Evolutionary conservation across 1,140 invertebrate species (phyloP).

Genomic region (Drosophila tropicalis): DNA sequence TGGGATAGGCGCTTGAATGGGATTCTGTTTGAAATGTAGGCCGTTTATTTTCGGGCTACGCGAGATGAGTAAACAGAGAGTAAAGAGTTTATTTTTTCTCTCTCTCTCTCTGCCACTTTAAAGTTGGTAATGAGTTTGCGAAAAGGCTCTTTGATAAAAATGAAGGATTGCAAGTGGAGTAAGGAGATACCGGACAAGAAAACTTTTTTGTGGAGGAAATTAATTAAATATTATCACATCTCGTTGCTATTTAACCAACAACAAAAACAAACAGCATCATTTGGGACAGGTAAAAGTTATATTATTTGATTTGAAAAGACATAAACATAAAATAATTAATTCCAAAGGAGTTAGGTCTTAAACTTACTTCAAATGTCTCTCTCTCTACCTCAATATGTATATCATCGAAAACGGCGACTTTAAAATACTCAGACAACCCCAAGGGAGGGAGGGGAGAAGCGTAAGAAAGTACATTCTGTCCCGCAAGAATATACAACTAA

Average conservation of each 20-base stretch:
- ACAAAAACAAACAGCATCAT: not conserved
- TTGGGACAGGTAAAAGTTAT: too few species aligned
- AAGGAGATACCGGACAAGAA: not conserved
- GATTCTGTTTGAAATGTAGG: slow-evolving; percentile 53
- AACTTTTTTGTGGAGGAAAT: not conserved
- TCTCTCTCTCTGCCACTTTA: slow-evolving; percentile 23
- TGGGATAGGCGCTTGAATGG: not conserved
- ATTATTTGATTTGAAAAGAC: too few species aligned
- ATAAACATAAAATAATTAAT: too few species aligned
- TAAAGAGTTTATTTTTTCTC: slow-evolving; percentile 46
- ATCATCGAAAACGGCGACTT: too few species aligned
- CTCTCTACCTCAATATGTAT: too few species aligned
- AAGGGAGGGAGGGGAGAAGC: too few species aligned
- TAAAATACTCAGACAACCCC: too few species aligned
- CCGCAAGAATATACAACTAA: too few species aligned
- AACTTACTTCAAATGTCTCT: too few species aligned
- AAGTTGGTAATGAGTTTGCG: slow-evolving; percentile 48
- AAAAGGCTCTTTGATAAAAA: too few species aligned
- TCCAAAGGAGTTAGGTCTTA: too few species aligned
- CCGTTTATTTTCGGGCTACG: slow-evolving; percentile 55
- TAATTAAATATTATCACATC: slow-evolving; percentile 5
- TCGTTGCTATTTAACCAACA: slow-evolving; percentile 20
- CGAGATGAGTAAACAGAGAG: slow-evolving; percentile 28
- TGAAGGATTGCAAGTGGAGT: not conserved
- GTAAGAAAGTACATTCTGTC: too few species aligned